Conservation (phyloP, 2,888 invertebrate species). For the Mythimna vitellina region DNA sequence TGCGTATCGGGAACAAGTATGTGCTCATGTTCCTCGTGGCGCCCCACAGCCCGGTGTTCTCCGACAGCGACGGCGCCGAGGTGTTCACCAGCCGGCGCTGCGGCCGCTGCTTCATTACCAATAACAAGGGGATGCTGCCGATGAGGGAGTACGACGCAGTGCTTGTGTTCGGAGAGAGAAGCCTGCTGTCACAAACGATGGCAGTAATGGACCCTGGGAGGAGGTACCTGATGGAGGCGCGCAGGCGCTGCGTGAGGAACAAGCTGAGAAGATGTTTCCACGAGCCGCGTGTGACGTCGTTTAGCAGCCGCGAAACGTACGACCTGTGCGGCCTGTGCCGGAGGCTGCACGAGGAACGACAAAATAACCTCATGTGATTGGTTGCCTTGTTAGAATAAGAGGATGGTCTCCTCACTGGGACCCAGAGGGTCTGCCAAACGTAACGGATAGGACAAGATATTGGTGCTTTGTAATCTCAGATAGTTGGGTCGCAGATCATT, state of each 20-base stretch:
- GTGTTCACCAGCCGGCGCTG: conserved; percentile 72
- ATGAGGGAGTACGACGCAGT: conserved; percentile 78
- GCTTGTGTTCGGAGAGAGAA: conserved; percentile 66
- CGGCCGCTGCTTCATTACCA: conserved; percentile 78
- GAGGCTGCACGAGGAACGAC: conserved; percentile 31
- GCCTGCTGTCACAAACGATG: conserved; percentile 61
- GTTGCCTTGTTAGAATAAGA: conserved; percentile 51
- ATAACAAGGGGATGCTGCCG: conserved; percentile 79
- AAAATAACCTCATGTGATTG: conserved; percentile 14
- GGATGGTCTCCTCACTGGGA: conserved; percentile 32
- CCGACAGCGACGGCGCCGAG: conserved; percentile 74
- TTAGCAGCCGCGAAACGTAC: conserved; percentile 60
- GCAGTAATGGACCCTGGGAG: conserved; percentile 73
- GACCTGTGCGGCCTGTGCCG: conserved; percentile 70
- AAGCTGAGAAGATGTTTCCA: conserved; percentile 70
- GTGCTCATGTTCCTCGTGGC: conserved; percentile 73
- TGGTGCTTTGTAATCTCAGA: conserved; percentile 49
- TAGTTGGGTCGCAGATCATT: conserved; percentile 10
- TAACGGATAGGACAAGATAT: conserved; percentile 31
- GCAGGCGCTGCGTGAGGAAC: conserved; percentile 67
- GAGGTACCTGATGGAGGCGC: conserved; percentile 72
- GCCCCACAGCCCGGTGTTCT: conserved; percentile 66
- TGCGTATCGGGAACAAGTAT: conserved; percentile 75
- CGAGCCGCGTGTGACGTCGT: conserved; percentile 73
- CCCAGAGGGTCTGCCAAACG: conserved; percentile 41